Conservation (phyloP, 2,888 invertebrate genomes). For the Crocallis elinguaria region DNA sequence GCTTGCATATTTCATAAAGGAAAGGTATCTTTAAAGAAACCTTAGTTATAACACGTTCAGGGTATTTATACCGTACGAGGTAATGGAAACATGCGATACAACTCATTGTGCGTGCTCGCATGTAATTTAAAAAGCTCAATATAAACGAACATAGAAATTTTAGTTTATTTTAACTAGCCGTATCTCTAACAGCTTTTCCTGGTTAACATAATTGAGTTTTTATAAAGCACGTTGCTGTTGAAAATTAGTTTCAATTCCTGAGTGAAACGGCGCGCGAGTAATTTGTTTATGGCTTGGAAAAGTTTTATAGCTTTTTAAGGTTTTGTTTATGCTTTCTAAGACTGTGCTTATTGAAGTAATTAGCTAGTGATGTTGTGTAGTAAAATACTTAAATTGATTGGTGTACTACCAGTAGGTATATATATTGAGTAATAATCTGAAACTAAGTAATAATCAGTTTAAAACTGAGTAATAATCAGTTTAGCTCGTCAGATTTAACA, state of each 20-base stretch:
- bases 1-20: background rate
- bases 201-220: conserved; percentile 37
- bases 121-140: conserved; percentile 23
- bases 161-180: conserved; percentile 19
- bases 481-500: too few relatives aligned
- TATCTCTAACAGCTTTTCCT: conserved; percentile 32
- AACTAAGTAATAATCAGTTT: background rate
- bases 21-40: conserved; percentile 21
- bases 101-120: conserved; percentile 28
- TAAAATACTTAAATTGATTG: too few relatives aligned
- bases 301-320: background rate
- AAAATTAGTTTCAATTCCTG: conserved; percentile 10
- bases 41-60: conserved; percentile 41
- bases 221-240: conserved; percentile 7
- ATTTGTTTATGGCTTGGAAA: background rate
- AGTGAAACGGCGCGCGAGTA: conserved; percentile 3
- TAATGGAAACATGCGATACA: conserved; percentile 28
- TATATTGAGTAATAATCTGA: too few relatives aligned
- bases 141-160: conserved; percentile 13
- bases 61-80: conserved; percentile 31
- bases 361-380: background rate
- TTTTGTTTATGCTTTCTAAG: too few relatives aligned
- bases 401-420: too few relatives aligned
- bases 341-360: background rate
- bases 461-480: too few relatives aligned